Conservation (phyloP, 2,888 invertebrate genomes). For the Zootermopsis nevadensis region DNA sequence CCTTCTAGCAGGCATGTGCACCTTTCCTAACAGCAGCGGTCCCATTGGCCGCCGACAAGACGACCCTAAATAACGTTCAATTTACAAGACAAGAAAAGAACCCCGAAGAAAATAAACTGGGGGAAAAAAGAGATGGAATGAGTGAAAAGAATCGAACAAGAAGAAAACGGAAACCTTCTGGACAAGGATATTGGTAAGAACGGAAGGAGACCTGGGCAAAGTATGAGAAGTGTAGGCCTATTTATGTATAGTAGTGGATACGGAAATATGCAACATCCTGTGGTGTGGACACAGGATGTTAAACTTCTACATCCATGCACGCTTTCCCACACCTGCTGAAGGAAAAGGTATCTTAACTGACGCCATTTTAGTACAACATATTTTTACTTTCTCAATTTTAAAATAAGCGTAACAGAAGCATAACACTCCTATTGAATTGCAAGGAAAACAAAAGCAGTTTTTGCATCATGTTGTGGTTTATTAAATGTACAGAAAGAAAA, state of each 20-base stretch:
- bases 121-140: not conserved
- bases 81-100: constrained; percentile 19
- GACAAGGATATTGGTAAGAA: constrained; percentile 16
- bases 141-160: constrained; percentile 31
- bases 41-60: not conserved
- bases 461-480: too few species aligned
- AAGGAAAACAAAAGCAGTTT: too few species aligned
- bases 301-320: too few species aligned
- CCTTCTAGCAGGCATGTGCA: constrained; percentile 6
- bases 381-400: too few species aligned
- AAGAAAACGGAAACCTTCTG: constrained; percentile 21
- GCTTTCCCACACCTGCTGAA: too few species aligned
- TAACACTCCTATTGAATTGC: too few species aligned
- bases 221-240: not conserved
- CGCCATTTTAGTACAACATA: too few species aligned
- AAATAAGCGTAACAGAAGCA: too few species aligned
- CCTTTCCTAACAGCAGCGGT: not conserved
- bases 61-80: constrained; percentile 21
- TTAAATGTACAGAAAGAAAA: too few species aligned
- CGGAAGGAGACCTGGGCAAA: constrained; percentile 15
- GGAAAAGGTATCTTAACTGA: too few species aligned
- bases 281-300: too few species aligned
- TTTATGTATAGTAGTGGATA: not conserved
- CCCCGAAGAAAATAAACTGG: not conserved
- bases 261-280: not conserved